Conservation (phyloP, 2,797 vertebrate species). For the Anisognathus igniventris region DNA sequence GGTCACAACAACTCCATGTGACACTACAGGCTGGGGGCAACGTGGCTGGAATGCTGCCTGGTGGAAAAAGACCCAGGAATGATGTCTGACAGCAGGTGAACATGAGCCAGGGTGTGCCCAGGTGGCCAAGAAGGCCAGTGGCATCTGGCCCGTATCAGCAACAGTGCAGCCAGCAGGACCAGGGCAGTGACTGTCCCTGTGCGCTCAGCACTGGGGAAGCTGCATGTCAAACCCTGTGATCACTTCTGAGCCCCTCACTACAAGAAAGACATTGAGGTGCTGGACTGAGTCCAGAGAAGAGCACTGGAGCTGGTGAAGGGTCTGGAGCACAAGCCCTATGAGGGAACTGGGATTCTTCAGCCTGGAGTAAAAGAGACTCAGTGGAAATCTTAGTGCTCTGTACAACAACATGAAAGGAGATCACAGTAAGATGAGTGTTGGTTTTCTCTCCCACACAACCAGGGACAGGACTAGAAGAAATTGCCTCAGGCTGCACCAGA, state of each 20-base stretch:
- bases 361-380: not conserved
- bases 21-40: not conserved
- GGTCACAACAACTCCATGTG: rapidly evolving
- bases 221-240: rapidly evolving
- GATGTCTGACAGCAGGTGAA: not conserved
- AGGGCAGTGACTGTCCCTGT: rapidly evolving
- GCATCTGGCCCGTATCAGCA: not conserved
- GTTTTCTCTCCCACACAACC: not conserved
- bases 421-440: rapidly evolving
- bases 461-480: not conserved
- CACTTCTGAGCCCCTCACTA: not conserved
- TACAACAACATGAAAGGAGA: not conserved
- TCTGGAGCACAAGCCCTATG: not conserved
- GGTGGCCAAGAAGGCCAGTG: not conserved
- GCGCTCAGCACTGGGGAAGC: not conserved
- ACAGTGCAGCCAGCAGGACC: not conserved
- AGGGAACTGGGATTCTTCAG: not conserved
- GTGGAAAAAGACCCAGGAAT: not conserved
- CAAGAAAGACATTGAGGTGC: not conserved
- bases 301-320: not conserved
- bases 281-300: not conserved
- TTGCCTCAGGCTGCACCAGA: not conserved
- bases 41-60: rapidly evolving
- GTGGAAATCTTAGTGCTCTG: not conserved
- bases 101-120: rapidly evolving